Conservation (phyloP, 2,797 vertebrate genomes). For the Gastrophryne carolinensis region DNA sequence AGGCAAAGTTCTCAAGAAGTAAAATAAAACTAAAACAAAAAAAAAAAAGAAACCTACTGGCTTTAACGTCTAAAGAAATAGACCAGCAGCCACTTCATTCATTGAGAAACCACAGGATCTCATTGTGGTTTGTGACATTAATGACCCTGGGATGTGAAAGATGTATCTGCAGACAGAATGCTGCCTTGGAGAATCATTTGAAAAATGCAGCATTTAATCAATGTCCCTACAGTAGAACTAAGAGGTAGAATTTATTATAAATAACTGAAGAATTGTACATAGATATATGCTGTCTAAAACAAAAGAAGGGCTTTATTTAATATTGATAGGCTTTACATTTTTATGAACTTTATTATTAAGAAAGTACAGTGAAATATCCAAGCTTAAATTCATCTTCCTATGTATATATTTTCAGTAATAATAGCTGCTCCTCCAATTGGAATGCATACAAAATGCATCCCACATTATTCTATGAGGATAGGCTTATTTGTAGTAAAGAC, state of each 20-base stretch:
- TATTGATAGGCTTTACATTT: background rate
- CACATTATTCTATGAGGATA: no score
- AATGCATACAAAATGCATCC: no score
- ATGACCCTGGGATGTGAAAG: slow-evolving; percentile 44
- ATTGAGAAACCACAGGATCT: slow-evolving; percentile 18
- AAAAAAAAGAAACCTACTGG: slow-evolving; percentile 9
- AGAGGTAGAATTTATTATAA: background rate
- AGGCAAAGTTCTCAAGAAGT: slow-evolving; percentile 14
- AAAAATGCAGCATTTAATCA: slow-evolving; percentile 46
- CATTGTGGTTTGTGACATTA: slow-evolving; percentile 32
- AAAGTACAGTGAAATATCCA: no score
- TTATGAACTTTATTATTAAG: no score
- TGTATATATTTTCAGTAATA: no score
- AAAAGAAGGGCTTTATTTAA: background rate
- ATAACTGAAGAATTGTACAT: background rate
- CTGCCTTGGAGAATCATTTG: slow-evolving; percentile 36
- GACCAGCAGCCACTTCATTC: slow-evolving; percentile 18
- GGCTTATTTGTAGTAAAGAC: no score
- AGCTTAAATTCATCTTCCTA: no score
- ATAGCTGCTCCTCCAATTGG: no score
- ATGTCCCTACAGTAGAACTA: slow-evolving; percentile 5
- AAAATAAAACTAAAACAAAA: slow-evolving; percentile 6
- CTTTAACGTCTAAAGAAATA: slow-evolving; percentile 37
- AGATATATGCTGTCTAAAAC: background rate
- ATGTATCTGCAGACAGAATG: slow-evolving; percentile 27